Base-by-base conservation (phyloP, 2,113 vertebrate species). In the Eurypyga helias region DNA sequence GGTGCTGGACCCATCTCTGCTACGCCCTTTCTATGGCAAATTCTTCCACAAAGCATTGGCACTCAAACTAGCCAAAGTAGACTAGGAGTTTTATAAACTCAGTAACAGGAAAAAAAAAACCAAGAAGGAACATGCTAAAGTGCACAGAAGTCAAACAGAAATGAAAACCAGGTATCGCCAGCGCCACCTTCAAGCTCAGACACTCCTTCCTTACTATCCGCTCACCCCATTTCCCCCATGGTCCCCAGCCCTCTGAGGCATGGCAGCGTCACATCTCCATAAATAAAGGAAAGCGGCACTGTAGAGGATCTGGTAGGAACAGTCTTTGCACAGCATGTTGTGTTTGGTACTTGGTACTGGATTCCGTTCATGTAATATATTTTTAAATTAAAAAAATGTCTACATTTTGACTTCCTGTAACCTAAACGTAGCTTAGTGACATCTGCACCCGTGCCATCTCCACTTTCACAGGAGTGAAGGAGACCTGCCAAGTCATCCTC, bases 401-500 rank as follows among this genome's bases (percentile, higher is more conserved):
- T 11, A 23, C 29, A 36, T 87, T 88, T 87, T 17, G 8, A 34
- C 67, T 90, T 88, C 48, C 46, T 49, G 12, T 48, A 85, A 71
- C 62, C 54, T 33, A 12, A 80, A n/a, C 0, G 4, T 23, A 41
- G 64, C 57, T 67, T 41, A 58, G 38, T 6, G 11, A 20, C 45
- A 38, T 83, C 91, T 80, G 24, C 87, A 89, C 75, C 61, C 1
- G 0, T 66, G 46, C 41, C 83, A 54, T 86, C 43, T 89, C 55
- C 69, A 45, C 73, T 95, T 93, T 36, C 64, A 70, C 51, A 57
- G 7, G 9, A 46, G 73, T 28, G 89, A 95, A 92, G 33, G 58
- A 94, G 90, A 83, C 2, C 5, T 73, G 97, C 97, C 96, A 97
- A 97, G 90, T 51, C 48, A 34, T 94, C 67, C 29, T 87, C 86